Percentiles rank a stretch among this genome's conserved stretches.
Conservation (phyloP, 92 coral and sea anemone genomes). For the Parazoanthus swiftii region DNA sequence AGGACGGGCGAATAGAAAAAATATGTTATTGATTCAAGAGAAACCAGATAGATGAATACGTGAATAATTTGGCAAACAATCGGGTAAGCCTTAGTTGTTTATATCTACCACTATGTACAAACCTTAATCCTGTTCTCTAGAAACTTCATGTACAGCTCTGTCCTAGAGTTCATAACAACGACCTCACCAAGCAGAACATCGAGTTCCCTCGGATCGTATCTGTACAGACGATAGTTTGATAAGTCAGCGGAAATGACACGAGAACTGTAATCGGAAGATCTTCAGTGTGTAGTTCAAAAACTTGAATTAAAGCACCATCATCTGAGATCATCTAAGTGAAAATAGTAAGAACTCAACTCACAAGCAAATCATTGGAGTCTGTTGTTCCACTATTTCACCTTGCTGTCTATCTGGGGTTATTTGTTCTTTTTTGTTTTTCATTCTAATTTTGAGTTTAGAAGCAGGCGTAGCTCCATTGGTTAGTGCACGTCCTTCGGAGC, state of each 20-base stretch:
- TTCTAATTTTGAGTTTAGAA: too few relatives aligned
- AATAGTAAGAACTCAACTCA: too few relatives aligned
- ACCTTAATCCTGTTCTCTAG: constrained; percentile 83
- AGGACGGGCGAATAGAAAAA: neutral
- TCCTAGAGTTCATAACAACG: constrained; percentile 97
- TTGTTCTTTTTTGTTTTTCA: too few relatives aligned
- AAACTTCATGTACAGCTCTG: constrained; percentile 87
- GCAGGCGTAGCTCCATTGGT: too few relatives aligned
- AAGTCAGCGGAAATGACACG: neutral
- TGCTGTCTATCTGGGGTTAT: too few relatives aligned
- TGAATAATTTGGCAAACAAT: neutral
- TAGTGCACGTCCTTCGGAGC: too few relatives aligned
- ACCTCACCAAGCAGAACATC: constrained; percentile 87
- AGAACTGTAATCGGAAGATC: neutral
- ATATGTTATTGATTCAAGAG: neutral
- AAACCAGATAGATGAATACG: neutral
- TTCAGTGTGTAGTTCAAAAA: too few relatives aligned
- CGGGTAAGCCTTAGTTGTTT: neutral
- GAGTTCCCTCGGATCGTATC: constrained; percentile 94
- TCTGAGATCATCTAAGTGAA: too few relatives aligned
- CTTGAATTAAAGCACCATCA: too few relatives aligned
- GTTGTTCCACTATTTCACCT: too few relatives aligned
- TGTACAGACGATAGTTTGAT: constrained; percentile 11
- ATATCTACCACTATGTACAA: constrained; percentile 25
- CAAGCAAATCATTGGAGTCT: too few relatives aligned